Base-by-base conservation (phyloP, 1,140 invertebrate genomes). In the Globodera ellingtonae region DNA sequence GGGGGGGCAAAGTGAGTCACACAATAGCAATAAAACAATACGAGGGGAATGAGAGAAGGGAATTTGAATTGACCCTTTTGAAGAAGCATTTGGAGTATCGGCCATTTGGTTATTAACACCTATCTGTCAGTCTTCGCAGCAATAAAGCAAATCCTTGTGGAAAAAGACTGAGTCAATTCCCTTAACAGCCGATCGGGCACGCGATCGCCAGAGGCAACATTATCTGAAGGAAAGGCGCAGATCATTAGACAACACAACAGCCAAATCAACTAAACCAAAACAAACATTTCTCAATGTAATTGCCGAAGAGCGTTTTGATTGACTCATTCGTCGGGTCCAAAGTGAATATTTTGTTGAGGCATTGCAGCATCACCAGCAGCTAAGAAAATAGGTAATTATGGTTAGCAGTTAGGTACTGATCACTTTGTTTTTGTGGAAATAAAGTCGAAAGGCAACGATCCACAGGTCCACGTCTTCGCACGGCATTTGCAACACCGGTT, bases 351-450 rank as follows among this genome's bases (percentile, higher is more conserved):
- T 82, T 83, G 18, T 85, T 82, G 46, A 88, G 66, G 72, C 85
- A 88, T 72, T 86, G 79, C 52, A 88, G 76, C 82, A 88, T 86
- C 6, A 86, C 66, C 21, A 88, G 66, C 3, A 87, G 56, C 83
- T 89, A 72, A 50, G 80, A 66, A 79, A 73, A 21, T 6, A 72
- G 15, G n/a, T 50, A 15, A 78, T 7, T 78, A 7, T 78, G 35
- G 13, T 71, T 78, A 44, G 6, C 8, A 21, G 10, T 0, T 50
- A 21, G 18, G 4, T 77, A 67, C 5, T 6, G 50, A 10, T 35
- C 24, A 86, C 82, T 84, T 88, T 87, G 35, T 85, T 81, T 62
- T 86, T 89, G 65, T 84, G 73, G 18, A 72, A 75, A 79, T 84
- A 89, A 21, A 89, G 73, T 66, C 87, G 86, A 70, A 88, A 87